phyloP scores from a whole-genome alignment of 1,140 invertebrate genomes.

The Diplogasteroides magnus region DNA sequence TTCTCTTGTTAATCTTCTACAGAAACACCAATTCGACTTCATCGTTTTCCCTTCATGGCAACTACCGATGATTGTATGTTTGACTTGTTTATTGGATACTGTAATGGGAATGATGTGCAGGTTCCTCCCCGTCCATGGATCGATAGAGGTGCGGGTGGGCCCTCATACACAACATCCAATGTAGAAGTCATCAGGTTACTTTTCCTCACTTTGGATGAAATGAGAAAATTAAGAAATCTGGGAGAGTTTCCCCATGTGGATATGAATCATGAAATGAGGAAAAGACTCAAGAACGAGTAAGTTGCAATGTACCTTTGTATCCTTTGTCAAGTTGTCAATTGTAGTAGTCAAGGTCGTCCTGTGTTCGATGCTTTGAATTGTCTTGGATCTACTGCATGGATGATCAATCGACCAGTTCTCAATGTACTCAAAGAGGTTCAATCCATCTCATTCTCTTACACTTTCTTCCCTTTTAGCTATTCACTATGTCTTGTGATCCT shows the following conservation, averaged over 20 bases:
- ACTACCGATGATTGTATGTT: slow-evolving; percentile 28
- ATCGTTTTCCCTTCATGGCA: slow-evolving; percentile 22
- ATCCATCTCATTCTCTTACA: slow-evolving; percentile 13
- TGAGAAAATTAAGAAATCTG: slow-evolving; percentile 10
- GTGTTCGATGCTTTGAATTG: slow-evolving; percentile 84
- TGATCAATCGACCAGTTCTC: slow-evolving; percentile 70
- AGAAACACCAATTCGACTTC: slow-evolving; percentile 28
- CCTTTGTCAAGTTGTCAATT: too few species aligned
- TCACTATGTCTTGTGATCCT: slow-evolving; percentile 3
- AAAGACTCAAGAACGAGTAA: slow-evolving; percentile 17
- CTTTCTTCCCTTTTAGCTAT: slow-evolving; percentile 30
- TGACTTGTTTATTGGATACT: too few species aligned
- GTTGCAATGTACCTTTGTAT: too few species aligned
- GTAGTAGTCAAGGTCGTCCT: slow-evolving; percentile 59
- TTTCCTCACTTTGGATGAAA: background rate
- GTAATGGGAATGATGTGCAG: too few species aligned
- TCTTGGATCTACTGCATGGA: slow-evolving; percentile 81
- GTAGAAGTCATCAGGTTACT: background rate
- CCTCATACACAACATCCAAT: slow-evolving; percentile 7
- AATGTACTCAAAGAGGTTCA: slow-evolving; percentile 26
- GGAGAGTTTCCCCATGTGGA: slow-evolving; percentile 22
- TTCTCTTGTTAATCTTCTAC: slow-evolving; percentile 15
- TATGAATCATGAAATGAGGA: slow-evolving; percentile 23
- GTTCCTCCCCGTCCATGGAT: slow-evolving; percentile 34
- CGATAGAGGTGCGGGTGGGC: slow-evolving; percentile 29